phyloP scores from a whole-genome alignment of 2,797 vertebrate species.

The Liparis tanakae region DNA sequence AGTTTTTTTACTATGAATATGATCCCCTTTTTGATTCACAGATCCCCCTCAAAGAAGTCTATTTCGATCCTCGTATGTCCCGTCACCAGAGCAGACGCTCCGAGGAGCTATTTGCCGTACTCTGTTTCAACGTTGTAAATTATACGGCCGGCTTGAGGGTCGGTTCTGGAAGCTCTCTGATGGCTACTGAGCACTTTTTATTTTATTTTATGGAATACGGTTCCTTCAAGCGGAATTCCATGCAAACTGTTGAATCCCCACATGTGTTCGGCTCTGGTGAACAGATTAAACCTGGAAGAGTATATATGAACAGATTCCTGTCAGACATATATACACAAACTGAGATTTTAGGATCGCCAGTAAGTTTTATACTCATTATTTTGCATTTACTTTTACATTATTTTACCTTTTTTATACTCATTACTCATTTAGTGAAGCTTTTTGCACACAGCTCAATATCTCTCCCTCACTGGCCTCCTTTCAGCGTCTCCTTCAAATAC shows the following conservation, averaged over 20 bases:
- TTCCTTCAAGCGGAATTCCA: conserved; percentile 58
- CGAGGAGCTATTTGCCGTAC: conserved; percentile 39
- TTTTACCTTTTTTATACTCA: background rate
- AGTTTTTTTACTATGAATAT: background rate
- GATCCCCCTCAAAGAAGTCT: conserved; percentile 14
- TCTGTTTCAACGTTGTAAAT: conserved; percentile 58
- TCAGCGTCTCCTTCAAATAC: conserved; percentile 36
- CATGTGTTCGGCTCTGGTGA: conserved; percentile 28
- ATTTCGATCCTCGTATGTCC: conserved; percentile 41
- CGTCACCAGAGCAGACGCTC: conserved; percentile 50
- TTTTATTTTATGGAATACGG: conserved; percentile 54
- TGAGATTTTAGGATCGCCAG: conserved; percentile 10
- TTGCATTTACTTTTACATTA: background rate
- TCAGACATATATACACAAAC: conserved; percentile 14
- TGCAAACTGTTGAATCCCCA: conserved; percentile 51
- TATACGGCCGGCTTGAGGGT: conserved; percentile 37
- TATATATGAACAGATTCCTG: conserved; percentile 14
- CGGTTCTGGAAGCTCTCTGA: conserved; percentile 41
- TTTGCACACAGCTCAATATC: conserved; percentile 2
- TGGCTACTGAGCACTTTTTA: conserved; percentile 16
- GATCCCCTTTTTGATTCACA: conserved; percentile 23
- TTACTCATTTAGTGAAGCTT: background rate
- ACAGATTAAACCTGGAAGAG: conserved; percentile 37
- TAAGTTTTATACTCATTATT: no score
- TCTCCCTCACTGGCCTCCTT: background rate